Evolutionary conservation across 2,113 vertebrate genomes (phyloP), one percentile per base, ranked within the genome.

Genomic region (Sylvilagus bachmani): DNA sequence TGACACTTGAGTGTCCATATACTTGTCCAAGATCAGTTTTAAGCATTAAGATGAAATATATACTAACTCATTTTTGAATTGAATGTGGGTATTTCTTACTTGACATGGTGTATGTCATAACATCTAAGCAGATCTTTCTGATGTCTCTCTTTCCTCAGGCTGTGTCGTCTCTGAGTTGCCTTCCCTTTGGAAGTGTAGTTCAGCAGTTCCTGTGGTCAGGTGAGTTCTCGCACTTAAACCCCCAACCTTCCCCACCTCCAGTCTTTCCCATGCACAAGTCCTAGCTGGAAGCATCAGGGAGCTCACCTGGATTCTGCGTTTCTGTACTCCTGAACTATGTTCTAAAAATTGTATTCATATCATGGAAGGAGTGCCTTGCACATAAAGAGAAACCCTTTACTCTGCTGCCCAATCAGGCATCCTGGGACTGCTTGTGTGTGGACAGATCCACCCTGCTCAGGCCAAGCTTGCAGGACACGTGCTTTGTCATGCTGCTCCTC

Each of bases 21-120:
- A 44, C 10, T 24, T 86, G 0, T 82, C 78, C 21, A 3, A 80
- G n/a, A 51, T 73, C 29, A 92, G 10, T 80, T 89, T 79, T 64
- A 69, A 92, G 21, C 38, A 12, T 77, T 77, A 77, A 89, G 75
- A 83, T 73, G 17, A 84, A 86, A 51, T 74, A 25, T 79, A 69
- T 83, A 6, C 61, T 5, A 82, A 73, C 3, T 51, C 86, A 66
- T 71, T 79, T 92, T 95, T 69, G 29, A 84, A 92, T 78, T 70
- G 64, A 51, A 67, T 64, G 17, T 92, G 51, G 33, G 4, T 51
- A 66, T 79, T 61, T 74, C 36, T 91, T 31, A 14, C 51, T 86
- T 79, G 49, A 49, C 86, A 55, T 61, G 10, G 8, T 73, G 86
- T 94, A 33, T 1, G 16, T 83, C 44, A 64, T 82, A 64, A 81